Conservation (phyloP, 1,140 invertebrate species). For the Diprion similis region DNA sequence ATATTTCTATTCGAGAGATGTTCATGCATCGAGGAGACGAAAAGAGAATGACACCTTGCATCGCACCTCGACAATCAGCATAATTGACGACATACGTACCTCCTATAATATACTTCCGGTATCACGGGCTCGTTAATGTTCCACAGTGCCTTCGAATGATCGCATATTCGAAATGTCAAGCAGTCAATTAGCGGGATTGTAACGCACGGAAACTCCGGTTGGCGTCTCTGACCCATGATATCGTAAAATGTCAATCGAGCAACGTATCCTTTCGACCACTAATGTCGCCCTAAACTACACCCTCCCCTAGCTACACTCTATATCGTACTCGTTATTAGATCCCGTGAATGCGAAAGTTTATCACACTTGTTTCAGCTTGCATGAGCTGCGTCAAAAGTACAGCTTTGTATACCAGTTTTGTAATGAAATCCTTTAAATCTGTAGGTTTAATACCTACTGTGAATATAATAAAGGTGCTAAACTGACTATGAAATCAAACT, state of each 20-base stretch:
- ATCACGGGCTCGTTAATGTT: constrained; percentile 26
- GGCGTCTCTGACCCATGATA: constrained; percentile 25
- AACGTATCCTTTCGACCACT: neutral
- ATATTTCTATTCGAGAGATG: no score
- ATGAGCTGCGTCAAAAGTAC: no score
- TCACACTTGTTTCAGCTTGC: no score
- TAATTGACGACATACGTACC: no score
- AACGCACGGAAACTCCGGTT: constrained; percentile 21
- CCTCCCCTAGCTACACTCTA: neutral
- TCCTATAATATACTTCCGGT: no score
- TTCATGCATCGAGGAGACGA: no score
- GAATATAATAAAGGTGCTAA: no score
- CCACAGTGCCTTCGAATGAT: constrained; percentile 22
- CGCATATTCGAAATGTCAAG: constrained; percentile 33
- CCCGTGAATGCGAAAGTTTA: neutral
- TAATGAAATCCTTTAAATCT: no score
- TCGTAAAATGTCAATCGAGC: constrained; percentile 37
- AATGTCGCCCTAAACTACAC: neutral
- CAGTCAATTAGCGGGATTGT: constrained; percentile 35
- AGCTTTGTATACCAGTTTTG: no score
- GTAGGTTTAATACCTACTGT: no score
- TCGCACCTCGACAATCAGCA: no score
- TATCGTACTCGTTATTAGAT: neutral
- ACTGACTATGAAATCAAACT: neutral
- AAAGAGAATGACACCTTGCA: no score